A percentile compares a stretch with the other conserved stretches of the same genome.
These are phyloP conservation scores for Callitettix versicolor DNA, from an alignment of 1,140 invertebrate genomes.

Conservation along the genomic window DNA sequence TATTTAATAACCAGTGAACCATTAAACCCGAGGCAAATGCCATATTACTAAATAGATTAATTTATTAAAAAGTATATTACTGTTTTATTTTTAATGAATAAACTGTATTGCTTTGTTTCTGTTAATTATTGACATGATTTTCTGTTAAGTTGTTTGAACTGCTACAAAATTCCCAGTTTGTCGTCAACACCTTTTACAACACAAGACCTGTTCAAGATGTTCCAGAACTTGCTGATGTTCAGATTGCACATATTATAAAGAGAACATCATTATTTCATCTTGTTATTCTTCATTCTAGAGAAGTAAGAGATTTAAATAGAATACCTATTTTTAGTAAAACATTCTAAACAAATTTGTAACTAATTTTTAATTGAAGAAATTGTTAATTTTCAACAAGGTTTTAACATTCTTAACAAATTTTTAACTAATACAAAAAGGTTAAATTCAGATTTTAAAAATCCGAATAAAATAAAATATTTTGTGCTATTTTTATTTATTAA, in stretches of 20 bases:
- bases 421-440: slow-evolving; percentile 3
- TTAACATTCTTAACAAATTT: neutral
- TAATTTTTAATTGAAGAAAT: neutral
- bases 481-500: no score
- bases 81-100: no score
- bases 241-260: neutral
- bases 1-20: no score
- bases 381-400: neutral
- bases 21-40: no score
- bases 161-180: neutral
- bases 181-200: neutral
- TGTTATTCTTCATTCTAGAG: slow-evolving; percentile 10
- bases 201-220: neutral
- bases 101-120: no score
- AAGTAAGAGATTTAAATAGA: neutral
- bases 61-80: no score
- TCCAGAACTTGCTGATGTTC: neutral
- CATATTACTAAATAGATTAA: no score
- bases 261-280: slow-evolving; percentile 3
- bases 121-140: no score
- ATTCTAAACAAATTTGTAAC: neutral
- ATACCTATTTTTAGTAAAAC: neutral
- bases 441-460: no score
- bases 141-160: no score
- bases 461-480: no score